A percentile compares a stretch with the other conserved stretches of the same genome.
These are phyloP conservation scores for Kryptopterus vitreolus DNA, from an alignment of 2,797 vertebrate genomes.

Conservation along the genomic window DNA sequence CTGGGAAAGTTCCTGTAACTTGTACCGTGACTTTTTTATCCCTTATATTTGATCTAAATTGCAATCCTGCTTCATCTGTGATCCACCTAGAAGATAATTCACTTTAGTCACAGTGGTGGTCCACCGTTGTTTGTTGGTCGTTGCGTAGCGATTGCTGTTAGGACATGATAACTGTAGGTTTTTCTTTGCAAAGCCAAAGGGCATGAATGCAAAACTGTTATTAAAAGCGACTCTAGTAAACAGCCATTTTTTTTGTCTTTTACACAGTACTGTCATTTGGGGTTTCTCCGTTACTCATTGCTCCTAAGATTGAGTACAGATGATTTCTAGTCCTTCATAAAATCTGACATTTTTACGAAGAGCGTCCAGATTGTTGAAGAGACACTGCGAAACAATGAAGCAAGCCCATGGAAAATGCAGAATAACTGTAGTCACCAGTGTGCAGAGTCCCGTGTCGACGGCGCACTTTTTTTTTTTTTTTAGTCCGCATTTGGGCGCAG, in stretches of 20 bases:
- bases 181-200: not conserved
- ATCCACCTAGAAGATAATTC: not conserved
- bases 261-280: conserved; percentile 2
- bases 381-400: conserved; percentile 3
- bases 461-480: too few species aligned
- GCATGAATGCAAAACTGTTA: not conserved
- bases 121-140: not conserved
- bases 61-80: not conserved
- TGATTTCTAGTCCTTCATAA: conserved; percentile 14
- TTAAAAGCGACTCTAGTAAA: not conserved
- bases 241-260: not conserved
- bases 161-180: not conserved
- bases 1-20: not conserved
- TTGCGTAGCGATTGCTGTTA: not conserved
- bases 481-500: conserved; percentile 39
- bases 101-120: not conserved
- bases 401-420: conserved; percentile 15
- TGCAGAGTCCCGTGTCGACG: conserved; percentile 42
- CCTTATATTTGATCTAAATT: not conserved
- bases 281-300: conserved; percentile 20
- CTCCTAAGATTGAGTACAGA: conserved; percentile 11
- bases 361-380: conserved; percentile 1
- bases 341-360: conserved; percentile 9
- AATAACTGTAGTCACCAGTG: not conserved
- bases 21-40: not conserved